A percentile compares a stretch with the other conserved stretches of the same genome.
phyloP scores from a whole-genome alignment of 1,140 invertebrate genomes.

The Pristionchus pacificus region DNA sequence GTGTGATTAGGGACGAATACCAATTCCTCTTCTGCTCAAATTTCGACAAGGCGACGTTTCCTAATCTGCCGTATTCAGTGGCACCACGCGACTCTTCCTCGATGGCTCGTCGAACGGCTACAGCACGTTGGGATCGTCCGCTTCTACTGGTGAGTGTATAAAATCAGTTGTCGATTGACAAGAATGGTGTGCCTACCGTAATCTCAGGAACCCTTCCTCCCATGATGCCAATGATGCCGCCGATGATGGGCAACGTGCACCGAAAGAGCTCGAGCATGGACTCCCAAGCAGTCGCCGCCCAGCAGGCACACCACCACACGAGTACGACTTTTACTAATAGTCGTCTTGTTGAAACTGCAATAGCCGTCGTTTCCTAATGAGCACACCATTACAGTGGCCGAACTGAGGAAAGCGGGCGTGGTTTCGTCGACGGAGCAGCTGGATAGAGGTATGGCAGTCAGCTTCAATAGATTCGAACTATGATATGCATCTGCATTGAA shows the following conservation, averaged over 20 bases:
- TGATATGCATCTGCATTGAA: too few relatives aligned
- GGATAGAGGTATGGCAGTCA: too few relatives aligned
- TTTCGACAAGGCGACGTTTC: background rate
- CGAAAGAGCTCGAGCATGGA: constrained; percentile 49
- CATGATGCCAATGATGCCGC: background rate
- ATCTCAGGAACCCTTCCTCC: background rate
- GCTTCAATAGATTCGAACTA: too few relatives aligned
- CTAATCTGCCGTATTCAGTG: background rate
- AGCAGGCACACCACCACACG: constrained; percentile 9
- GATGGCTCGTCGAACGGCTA: too few relatives aligned
- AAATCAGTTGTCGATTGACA: background rate
- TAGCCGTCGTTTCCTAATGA: too few relatives aligned
- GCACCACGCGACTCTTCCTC: background rate
- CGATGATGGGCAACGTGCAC: constrained; percentile 27
- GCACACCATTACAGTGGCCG: constrained; percentile 23
- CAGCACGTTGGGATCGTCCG: background rate
- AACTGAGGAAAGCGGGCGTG: constrained; percentile 32
- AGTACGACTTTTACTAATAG: too few relatives aligned
- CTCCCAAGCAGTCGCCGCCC: constrained; percentile 44
- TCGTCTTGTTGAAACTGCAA: too few relatives aligned
- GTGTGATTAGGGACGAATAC: too few relatives aligned
- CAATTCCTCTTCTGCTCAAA: too few relatives aligned
- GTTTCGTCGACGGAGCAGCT: constrained; percentile 39
- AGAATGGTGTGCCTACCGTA: background rate
- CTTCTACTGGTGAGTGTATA: background rate